Conservation (phyloP, 2,888 invertebrate genomes). For the Apamea monoglypha region DNA sequence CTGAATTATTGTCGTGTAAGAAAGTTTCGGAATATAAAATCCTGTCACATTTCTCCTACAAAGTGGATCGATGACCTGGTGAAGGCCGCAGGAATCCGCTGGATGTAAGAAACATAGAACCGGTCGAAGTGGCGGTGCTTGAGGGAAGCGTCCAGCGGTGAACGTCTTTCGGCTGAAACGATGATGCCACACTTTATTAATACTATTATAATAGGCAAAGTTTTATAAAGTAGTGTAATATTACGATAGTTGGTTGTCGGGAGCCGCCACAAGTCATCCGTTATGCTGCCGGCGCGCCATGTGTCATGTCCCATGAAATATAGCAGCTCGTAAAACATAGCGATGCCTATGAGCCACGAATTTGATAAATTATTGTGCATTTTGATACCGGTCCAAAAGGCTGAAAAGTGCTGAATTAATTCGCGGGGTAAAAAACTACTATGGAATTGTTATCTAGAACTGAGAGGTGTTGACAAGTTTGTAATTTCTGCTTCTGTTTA, state of each 20-base stretch:
- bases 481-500: background rate
- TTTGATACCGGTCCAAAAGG: conserved; percentile 50
- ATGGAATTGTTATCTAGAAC: background rate
- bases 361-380: conserved; percentile 57
- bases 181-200: conserved; percentile 4
- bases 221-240: conserved; percentile 12
- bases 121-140: background rate
- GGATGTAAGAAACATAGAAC: background rate
- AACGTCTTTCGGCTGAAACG: too few species aligned
- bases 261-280: conserved; percentile 51
- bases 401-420: conserved; percentile 10
- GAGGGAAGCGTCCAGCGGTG: too few species aligned
- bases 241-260: conserved; percentile 28
- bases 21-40: background rate
- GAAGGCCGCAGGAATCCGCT: background rate
- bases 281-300: conserved; percentile 43
- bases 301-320: conserved; percentile 65
- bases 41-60: background rate
- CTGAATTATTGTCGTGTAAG: background rate
- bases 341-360: conserved; percentile 56
- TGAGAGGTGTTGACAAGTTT: background rate
- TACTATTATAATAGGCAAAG: background rate
- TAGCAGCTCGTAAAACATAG: conserved; percentile 64
- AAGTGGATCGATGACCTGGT: background rate
- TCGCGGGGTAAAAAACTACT: background rate